Percentiles rank a stretch among this genome's conserved stretches.
Evolutionary conservation across 2,888 invertebrate genomes (phyloP).

Genomic region (Drosophila histrio): DNA sequence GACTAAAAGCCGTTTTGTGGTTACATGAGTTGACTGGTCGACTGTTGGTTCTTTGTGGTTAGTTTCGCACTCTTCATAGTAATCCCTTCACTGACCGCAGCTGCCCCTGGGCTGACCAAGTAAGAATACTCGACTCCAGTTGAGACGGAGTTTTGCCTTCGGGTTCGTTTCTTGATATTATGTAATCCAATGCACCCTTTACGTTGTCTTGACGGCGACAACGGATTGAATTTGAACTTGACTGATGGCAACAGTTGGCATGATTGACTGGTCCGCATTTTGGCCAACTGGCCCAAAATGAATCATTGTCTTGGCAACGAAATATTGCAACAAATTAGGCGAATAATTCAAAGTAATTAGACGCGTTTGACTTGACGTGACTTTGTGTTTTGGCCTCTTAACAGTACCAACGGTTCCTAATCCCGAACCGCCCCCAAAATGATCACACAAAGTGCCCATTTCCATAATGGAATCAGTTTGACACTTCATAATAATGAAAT

Average conservation of each 20-base stretch:
- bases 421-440: slow-evolving; percentile 21
- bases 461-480: slow-evolving; percentile 64
- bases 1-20: slow-evolving; percentile 67
- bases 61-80: slow-evolving; percentile 38
- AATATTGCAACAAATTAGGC: slow-evolving; percentile 74
- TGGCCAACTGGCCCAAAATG: slow-evolving; percentile 60
- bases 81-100: slow-evolving; percentile 61
- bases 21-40: slow-evolving; percentile 36
- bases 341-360: slow-evolving; percentile 81
- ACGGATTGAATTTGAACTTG: slow-evolving; percentile 61
- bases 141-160: background rate
- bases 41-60: slow-evolving; percentile 45
- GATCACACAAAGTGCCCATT: slow-evolving; percentile 73
- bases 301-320: slow-evolving; percentile 76
- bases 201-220: slow-evolving; percentile 47
- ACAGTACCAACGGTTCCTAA: slow-evolving; percentile 40
- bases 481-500: slow-evolving; percentile 78
- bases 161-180: slow-evolving; percentile 38
- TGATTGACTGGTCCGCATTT: slow-evolving; percentile 61
- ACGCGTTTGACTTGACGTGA: slow-evolving; percentile 40
- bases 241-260: slow-evolving; percentile 74
- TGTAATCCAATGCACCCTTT: slow-evolving; percentile 62
- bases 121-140: background rate
- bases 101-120: slow-evolving; percentile 52
- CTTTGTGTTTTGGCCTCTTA: slow-evolving; percentile 42